phyloP scores from a whole-genome alignment of 1,140 invertebrate genomes.

The Magallana ariakensis region DNA sequence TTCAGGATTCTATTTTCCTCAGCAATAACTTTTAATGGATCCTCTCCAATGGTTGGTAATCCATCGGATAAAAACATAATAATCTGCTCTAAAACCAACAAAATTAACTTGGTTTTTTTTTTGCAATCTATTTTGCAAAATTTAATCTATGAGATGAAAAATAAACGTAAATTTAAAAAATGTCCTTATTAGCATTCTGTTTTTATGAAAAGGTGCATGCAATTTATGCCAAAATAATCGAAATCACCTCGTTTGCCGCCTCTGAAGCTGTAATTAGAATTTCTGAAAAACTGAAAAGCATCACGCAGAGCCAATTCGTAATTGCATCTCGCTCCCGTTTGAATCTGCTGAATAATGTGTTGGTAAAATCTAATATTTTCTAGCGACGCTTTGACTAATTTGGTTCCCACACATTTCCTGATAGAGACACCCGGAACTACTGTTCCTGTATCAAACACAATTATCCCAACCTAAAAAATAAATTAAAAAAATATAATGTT shows the following conservation, averaged over 20 bases:
- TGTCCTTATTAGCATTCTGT: no score
- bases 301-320: conserved; percentile 32
- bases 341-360: background rate
- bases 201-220: no score
- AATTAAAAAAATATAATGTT: background rate
- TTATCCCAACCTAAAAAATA: conserved; percentile 17
- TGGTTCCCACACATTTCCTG: conserved; percentile 30
- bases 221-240: no score
- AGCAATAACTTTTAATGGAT: conserved; percentile 37
- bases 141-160: no score
- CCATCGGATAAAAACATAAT: conserved; percentile 50
- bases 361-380: conserved; percentile 32
- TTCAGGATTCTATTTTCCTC: conserved; percentile 29
- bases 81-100: conserved; percentile 17
- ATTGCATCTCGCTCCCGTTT: conserved; percentile 6
- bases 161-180: no score
- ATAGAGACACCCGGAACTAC: conserved; percentile 6
- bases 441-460: conserved; percentile 3
- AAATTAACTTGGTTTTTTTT: no score
- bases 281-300: conserved; percentile 36
- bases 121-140: no score
- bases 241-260: background rate
- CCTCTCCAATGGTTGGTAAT: conserved; percentile 23
- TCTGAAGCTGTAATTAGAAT: background rate
- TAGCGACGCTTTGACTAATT: conserved; percentile 38